Conservation (phyloP, 2,888 invertebrate genomes). For the Gasteruption jaculator region DNA sequence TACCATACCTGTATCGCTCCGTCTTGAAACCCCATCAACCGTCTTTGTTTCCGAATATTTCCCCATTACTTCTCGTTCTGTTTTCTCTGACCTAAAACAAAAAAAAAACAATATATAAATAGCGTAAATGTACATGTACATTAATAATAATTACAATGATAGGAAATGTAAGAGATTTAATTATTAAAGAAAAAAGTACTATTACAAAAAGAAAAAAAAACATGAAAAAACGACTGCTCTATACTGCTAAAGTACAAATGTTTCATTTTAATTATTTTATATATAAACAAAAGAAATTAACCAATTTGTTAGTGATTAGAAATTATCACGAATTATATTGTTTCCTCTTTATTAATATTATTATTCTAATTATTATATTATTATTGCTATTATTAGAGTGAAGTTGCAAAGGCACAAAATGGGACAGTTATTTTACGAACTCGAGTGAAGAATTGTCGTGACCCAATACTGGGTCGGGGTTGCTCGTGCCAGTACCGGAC, state of each 20-base stretch:
- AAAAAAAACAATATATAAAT: slow-evolving; percentile 20
- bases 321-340: too few species aligned
- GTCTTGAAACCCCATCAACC: too few species aligned
- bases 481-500: too few species aligned
- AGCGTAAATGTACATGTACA: slow-evolving; percentile 16
- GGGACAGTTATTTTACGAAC: too few species aligned
- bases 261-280: slow-evolving; percentile 50
- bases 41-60: background rate
- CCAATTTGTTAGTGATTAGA: slow-evolving; percentile 30
- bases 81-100: too few species aligned
- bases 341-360: too few species aligned
- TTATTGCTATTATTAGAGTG: too few species aligned
- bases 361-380: too few species aligned
- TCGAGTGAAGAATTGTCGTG: too few species aligned
- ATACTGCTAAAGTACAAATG: slow-evolving; percentile 53
- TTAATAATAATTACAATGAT: slow-evolving; percentile 15
- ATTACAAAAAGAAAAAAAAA: slow-evolving; percentile 39
- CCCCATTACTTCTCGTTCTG: slow-evolving; percentile 13
- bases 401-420: too few species aligned
- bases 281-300: slow-evolving; percentile 33
- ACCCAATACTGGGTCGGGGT: too few species aligned
- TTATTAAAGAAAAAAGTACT: slow-evolving; percentile 21
- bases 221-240: slow-evolving; percentile 50
- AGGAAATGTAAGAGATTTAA: slow-evolving; percentile 5
- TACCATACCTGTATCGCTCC: too few species aligned